These are phyloP conservation scores for Episyrphus balteatus DNA, from an alignment of 1,140 invertebrate species.

Conservation along the genomic window DNA sequence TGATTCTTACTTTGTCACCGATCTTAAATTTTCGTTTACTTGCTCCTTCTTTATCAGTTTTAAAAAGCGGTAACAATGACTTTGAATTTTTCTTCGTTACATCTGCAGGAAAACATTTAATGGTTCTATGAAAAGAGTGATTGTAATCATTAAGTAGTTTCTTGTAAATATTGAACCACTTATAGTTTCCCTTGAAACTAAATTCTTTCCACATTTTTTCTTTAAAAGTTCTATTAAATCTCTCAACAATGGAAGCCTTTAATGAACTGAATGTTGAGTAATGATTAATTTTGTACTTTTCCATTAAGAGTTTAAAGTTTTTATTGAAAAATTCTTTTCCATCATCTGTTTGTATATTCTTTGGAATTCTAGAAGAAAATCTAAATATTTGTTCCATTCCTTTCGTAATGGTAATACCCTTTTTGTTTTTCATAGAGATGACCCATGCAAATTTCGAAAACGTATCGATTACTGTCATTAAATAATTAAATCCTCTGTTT, in stretches of 20 bases:
- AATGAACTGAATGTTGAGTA: slow-evolving; percentile 32
- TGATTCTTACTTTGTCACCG: too few species aligned
- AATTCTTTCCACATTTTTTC: too few species aligned
- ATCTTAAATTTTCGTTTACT: too few species aligned
- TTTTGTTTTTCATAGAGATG: slow-evolving; percentile 39
- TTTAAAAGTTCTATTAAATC: slow-evolving; percentile 22
- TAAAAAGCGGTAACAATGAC: too few species aligned
- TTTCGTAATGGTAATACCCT: slow-evolving; percentile 16
- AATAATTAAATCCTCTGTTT: slow-evolving; percentile 37
- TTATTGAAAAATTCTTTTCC: slow-evolving; percentile 29
- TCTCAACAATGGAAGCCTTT: slow-evolving; percentile 24
- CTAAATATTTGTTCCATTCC: slow-evolving; percentile 17
- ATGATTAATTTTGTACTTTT: slow-evolving; percentile 29
- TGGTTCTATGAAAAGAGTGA: too few species aligned
- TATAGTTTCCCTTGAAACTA: too few species aligned
- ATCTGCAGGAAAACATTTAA: too few species aligned
- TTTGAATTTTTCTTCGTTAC: too few species aligned
- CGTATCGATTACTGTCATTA: slow-evolving; percentile 40
- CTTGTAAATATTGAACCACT: too few species aligned
- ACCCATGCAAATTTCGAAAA: slow-evolving; percentile 38
- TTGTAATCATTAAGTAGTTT: too few species aligned
- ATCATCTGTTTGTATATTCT: too few species aligned
- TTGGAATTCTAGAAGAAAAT: slow-evolving; percentile 16
- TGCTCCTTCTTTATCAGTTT: too few species aligned
- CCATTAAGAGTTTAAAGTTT: slow-evolving; percentile 21